These are phyloP conservation scores for Drosophila phalerata DNA, from an alignment of 2,888 invertebrate species.

Conservation along the genomic window DNA sequence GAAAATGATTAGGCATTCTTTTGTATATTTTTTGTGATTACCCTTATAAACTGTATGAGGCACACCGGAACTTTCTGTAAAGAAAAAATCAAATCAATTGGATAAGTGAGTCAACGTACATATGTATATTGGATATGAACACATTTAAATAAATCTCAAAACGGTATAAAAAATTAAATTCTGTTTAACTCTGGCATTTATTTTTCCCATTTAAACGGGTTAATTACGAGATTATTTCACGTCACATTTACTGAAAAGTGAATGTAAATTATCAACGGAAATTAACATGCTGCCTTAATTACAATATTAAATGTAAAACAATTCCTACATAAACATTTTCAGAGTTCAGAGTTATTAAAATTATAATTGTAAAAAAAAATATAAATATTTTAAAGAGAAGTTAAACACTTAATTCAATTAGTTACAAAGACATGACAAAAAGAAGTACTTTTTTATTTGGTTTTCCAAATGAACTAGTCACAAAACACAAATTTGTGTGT, in stretches of 20 bases:
- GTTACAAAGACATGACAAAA: conserved; percentile 12
- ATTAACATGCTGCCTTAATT: conserved; percentile 38
- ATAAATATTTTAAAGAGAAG: neutral
- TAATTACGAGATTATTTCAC: conserved; percentile 9
- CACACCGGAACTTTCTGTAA: conserved; percentile 93
- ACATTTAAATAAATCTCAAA: neutral
- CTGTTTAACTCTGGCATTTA: conserved; percentile 34
- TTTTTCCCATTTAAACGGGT: conserved; percentile 26
- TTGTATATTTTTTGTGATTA: conserved; percentile 93
- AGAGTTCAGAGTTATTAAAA: neutral
- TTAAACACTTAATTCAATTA: conserved; percentile 13
- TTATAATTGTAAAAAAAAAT: neutral
- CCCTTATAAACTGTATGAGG: conserved; percentile 98
- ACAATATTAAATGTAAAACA: conserved; percentile 24
- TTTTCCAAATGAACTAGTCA: conserved; percentile 24
- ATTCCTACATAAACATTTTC: neutral
- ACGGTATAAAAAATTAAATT: conserved; percentile 8
- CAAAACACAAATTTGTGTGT: neutral
- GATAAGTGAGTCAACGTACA: neutral
- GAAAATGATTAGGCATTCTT: conserved; percentile 97
- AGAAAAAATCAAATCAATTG: conserved; percentile 10
- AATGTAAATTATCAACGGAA: conserved; percentile 35
- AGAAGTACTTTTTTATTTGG: conserved; percentile 8
- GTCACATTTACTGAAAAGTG: conserved; percentile 37
- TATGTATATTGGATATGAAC: neutral